Evolutionary conservation across 2,113 vertebrate species (phyloP).

Genomic region (Notechis scutatus): DNA sequence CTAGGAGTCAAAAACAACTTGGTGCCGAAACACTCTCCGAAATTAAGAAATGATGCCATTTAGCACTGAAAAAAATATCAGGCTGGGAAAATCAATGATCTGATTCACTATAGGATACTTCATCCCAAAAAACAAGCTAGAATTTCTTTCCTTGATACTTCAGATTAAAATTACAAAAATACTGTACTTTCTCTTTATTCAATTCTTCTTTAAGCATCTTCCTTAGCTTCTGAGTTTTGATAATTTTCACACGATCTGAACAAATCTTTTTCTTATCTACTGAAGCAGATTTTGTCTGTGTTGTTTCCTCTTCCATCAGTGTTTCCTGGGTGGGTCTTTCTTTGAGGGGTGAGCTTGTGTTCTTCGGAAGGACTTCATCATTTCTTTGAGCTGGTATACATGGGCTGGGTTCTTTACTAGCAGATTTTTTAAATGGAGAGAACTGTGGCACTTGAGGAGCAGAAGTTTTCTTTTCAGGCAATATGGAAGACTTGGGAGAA

Average conservation of each 20-base stretch:
- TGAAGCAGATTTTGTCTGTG: conserved; percentile 13
- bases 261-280: conserved; percentile 50
- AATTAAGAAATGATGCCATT: not conserved
- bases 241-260: conserved; percentile 82
- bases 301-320: conserved; percentile 51
- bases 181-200: conserved; percentile 83
- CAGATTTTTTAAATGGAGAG: conserved; percentile 57
- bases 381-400: conserved; percentile 30
- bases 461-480: conserved; percentile 75
- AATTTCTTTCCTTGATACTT: not conserved
- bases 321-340: conserved; percentile 63
- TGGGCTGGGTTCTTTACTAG: conserved; percentile 46
- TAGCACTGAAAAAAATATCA: not conserved
- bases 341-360: conserved; percentile 57
- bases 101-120: not conserved
- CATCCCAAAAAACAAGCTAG: not conserved
- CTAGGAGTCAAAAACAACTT: not conserved
- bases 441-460: conserved; percentile 71
- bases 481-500: conserved; percentile 36
- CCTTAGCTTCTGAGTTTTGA: conserved; percentile 85
- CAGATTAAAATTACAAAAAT: not conserved
- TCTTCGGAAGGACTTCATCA: conserved; percentile 51
- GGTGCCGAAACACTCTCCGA: not conserved
- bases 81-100: not conserved
- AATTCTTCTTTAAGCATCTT: conserved; percentile 86